These are phyloP conservation scores for Podarcis lilfordi DNA, from an alignment of 2,797 vertebrate species.

Conservation along the genomic window DNA sequence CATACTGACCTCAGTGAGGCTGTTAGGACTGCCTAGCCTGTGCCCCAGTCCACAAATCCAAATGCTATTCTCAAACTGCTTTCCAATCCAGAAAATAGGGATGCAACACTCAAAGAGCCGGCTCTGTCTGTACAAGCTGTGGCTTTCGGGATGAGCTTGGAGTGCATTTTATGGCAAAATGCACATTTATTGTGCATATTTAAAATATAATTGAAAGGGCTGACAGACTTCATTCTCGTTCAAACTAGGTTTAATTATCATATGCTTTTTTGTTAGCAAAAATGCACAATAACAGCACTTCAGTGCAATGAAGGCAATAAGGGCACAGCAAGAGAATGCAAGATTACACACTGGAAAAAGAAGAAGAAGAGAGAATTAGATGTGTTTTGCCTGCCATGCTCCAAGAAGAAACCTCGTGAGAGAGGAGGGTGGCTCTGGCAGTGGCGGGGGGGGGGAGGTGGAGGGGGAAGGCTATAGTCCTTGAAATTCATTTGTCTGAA, in stretches of 20 bases:
- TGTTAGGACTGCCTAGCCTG: not conserved
- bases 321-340: conserved; percentile 26
- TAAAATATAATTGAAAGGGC: conserved; percentile 46
- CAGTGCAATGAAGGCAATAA: conserved; percentile 37
- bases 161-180: conserved; percentile 17
- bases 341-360: conserved; percentile 6
- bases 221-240: conserved; percentile 49
- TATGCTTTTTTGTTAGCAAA: conserved; percentile 27
- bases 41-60: not conserved
- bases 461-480: conserved; percentile 5
- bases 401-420: conserved; percentile 30
- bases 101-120: not conserved
- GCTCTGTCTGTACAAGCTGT: not conserved
- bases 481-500: conserved; percentile 61
- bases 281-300: conserved; percentile 33
- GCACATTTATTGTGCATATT: conserved; percentile 23
- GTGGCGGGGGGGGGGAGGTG: not conserved
- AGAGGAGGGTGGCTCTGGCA: conserved; percentile 9
- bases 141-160: conserved; percentile 12
- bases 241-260: conserved; percentile 41
- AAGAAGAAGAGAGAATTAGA: not conserved
- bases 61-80: not conserved
- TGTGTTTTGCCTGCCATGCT: not conserved
- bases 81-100: not conserved
- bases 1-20: not conserved